These are phyloP conservation scores for Pelobates cultripes DNA, from an alignment of 2,797 vertebrate species.

Conservation along the genomic window DNA sequence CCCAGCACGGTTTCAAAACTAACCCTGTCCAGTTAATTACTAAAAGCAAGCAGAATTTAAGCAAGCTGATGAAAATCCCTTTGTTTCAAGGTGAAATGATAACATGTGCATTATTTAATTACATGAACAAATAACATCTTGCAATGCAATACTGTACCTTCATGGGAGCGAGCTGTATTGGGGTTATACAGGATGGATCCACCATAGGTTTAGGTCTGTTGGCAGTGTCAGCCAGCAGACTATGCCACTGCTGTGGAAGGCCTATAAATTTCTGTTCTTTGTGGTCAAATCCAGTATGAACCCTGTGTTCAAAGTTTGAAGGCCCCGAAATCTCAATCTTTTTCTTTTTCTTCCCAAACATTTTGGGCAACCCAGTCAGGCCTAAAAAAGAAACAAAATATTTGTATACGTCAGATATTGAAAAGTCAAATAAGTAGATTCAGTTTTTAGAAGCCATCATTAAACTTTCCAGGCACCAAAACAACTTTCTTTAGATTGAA, in stretches of 20 bases:
- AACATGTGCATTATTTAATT: background rate
- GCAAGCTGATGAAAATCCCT: too few species aligned
- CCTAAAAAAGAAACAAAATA: conserved; percentile 65
- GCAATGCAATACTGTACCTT: conserved; percentile 78
- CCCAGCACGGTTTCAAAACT: too few species aligned
- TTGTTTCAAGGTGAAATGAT: too few species aligned
- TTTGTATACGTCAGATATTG: too few species aligned
- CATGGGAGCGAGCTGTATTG: conserved; percentile 97
- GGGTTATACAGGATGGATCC: conserved; percentile 97
- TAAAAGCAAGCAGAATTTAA: too few species aligned
- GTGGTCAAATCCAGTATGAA: conserved; percentile 96
- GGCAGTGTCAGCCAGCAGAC: conserved; percentile 93
- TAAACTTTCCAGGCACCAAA: too few species aligned
- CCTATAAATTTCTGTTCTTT: conserved; percentile 95
- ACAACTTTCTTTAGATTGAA: too few species aligned
- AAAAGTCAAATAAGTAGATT: too few species aligned
- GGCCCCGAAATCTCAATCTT: conserved; percentile 96
- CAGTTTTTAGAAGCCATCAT: too few species aligned
- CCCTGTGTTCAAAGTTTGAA: conserved; percentile 97
- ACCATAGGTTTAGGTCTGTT: conserved; percentile 98
- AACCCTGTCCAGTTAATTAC: too few species aligned
- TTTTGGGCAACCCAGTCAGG: conserved; percentile 88
- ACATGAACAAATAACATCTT: background rate
- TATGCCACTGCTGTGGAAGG: conserved; percentile 97
- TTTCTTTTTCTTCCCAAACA: conserved; percentile 99